phyloP scores from a whole-genome alignment of 2,888 invertebrate species.

The Mechanitis messenoides region DNA sequence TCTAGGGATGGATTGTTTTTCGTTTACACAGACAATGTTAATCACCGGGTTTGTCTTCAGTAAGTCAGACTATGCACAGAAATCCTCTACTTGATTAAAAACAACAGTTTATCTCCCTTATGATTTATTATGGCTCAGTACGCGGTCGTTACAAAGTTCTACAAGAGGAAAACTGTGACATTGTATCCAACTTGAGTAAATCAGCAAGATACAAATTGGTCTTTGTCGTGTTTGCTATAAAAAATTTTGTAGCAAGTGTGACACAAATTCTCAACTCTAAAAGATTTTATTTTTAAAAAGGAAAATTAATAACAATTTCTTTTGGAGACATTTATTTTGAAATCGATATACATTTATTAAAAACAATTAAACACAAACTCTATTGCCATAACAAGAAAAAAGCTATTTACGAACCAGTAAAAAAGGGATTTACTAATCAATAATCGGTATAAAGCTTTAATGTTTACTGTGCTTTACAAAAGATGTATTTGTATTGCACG shows the following conservation, averaged over 20 bases:
- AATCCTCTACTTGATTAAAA: neutral
- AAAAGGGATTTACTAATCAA: no score
- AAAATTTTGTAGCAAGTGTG: no score
- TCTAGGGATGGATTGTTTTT: no score
- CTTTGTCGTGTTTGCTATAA: conserved; percentile 17
- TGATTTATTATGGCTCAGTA: neutral
- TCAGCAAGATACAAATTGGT: conserved; percentile 21
- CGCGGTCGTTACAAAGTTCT: conserved; percentile 4
- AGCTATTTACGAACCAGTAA: neutral
- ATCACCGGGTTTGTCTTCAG: no score
- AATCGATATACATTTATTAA: no score
- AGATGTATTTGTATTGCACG: conserved; percentile 1
- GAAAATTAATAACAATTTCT: no score
- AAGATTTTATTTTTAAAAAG: no score
- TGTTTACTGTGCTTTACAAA: neutral
- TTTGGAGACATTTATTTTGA: no score
- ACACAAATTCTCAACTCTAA: no score
- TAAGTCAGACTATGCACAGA: neutral
- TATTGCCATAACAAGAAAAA: no score
- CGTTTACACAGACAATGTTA: no score
- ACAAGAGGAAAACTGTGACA: conserved; percentile 1
- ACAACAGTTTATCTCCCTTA: neutral
- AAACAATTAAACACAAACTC: no score
- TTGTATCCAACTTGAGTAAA: conserved; percentile 4
- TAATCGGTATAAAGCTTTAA: neutral